Percentiles rank a stretch among this genome's conserved stretches.
Conservation (phyloP, 2,797 vertebrate species). For the Intellagama lesueurii region DNA sequence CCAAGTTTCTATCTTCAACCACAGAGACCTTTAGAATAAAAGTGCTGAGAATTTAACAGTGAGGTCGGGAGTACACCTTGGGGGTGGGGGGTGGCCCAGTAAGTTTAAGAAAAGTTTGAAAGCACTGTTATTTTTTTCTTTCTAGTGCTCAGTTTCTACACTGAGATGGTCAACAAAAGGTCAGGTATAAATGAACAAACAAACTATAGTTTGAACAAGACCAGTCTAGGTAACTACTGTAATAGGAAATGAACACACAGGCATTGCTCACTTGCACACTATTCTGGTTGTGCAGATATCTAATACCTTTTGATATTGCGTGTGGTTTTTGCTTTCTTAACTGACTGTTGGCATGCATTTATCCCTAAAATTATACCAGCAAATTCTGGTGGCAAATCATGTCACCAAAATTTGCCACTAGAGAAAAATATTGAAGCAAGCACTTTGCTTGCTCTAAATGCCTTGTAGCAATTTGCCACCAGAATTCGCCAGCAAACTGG, state of each 20-base stretch:
- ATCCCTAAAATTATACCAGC: no score
- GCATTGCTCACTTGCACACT: background rate
- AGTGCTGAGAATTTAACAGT: background rate
- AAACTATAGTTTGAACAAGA: background rate
- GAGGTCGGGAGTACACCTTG: background rate
- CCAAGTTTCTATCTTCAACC: conserved; percentile 5
- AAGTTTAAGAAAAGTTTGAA: conserved; percentile 18
- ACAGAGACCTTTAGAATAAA: background rate
- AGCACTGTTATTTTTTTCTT: background rate
- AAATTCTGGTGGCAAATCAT: no score
- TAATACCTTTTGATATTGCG: background rate
- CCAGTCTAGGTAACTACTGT: background rate
- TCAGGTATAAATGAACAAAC: conserved; percentile 1
- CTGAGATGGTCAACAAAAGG: background rate
- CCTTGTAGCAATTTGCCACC: no score
- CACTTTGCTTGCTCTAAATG: background rate
- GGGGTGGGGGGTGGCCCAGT: background rate
- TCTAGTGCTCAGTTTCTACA: background rate
- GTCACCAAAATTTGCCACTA: background rate
- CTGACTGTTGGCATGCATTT: background rate
- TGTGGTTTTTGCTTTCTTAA: background rate
- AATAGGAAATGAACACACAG: background rate
- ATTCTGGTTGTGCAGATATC: conserved; percentile 4
- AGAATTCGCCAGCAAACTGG: no score
- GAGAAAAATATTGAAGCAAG: background rate